Conservation (phyloP, 2,113 vertebrate genomes). For the Crotalus helleri region DNA sequence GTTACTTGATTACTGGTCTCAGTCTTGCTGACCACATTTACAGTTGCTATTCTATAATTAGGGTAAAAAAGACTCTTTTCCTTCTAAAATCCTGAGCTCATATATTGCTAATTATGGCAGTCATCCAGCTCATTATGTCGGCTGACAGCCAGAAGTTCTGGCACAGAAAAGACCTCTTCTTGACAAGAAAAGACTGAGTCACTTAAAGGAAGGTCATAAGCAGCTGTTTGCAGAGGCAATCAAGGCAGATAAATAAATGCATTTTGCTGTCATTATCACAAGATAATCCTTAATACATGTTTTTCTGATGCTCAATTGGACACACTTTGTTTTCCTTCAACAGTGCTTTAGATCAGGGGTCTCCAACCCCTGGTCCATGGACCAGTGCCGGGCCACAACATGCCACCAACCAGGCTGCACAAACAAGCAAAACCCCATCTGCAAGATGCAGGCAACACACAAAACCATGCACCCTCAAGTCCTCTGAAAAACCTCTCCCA, state of each 20-base stretch:
- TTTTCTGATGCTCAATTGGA: background rate
- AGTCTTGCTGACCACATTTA: background rate
- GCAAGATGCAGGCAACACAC: too few relatives aligned
- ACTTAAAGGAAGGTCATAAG: background rate
- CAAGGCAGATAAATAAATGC: background rate
- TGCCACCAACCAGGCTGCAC: too few relatives aligned
- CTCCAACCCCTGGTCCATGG: too few relatives aligned
- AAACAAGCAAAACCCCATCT: too few relatives aligned
- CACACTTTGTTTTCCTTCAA: background rate
- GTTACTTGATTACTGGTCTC: background rate
- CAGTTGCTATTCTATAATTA: background rate
- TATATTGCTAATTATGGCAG: background rate
- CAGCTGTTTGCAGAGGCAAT: background rate
- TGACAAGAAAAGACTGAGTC: background rate
- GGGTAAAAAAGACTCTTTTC: background rate
- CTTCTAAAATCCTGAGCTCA: background rate
- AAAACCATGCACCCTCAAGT: too few relatives aligned
- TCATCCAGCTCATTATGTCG: background rate
- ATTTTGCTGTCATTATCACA: background rate
- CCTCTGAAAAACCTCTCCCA: too few relatives aligned
- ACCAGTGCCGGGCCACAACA: too few relatives aligned
- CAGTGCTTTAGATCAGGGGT: background rate
- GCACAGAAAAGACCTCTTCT: background rate
- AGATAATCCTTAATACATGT: background rate
- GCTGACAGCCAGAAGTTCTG: background rate